These are phyloP conservation scores for Tenthredo notha DNA, from an alignment of 2,888 invertebrate genomes.

Conservation along the genomic window DNA sequence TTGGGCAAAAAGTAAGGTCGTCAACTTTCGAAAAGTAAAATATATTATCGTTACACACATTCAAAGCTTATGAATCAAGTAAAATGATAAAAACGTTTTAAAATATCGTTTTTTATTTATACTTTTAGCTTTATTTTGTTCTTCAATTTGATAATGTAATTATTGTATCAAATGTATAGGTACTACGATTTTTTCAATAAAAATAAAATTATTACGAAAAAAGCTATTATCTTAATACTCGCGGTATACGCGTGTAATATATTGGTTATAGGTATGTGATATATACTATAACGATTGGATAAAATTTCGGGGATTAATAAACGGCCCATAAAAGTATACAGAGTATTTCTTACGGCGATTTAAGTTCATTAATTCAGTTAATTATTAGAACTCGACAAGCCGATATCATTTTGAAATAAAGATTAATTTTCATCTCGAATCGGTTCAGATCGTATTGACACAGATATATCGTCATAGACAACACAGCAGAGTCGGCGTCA, in stretches of 20 bases:
- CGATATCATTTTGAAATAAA: background rate
- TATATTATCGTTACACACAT: background rate
- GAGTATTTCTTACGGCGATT: conserved; percentile 54
- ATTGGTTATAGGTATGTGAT: background rate
- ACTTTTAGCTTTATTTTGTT: background rate
- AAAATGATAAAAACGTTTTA: background rate
- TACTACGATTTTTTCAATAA: background rate
- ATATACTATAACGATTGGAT: background rate
- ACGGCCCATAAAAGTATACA: conserved; percentile 51
- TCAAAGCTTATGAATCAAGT: background rate
- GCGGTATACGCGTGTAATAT: background rate
- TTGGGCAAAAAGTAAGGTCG: background rate
- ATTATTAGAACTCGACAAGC: conserved; percentile 46
- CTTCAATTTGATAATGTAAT: background rate
- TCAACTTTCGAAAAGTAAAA: background rate
- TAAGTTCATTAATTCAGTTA: conserved; percentile 45
- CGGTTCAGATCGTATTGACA: background rate
- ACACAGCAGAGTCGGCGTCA: conserved; percentile 60
- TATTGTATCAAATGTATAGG: background rate
- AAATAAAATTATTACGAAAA: background rate
- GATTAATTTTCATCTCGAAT: background rate
- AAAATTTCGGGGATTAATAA: conserved; percentile 33
- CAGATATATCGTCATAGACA: conserved; percentile 50
- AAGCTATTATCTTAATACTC: background rate
- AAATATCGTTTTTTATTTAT: background rate